Base-by-base conservation (phyloP, 2,888 invertebrate genomes). In the Sphecodes monilicornis region DNA sequence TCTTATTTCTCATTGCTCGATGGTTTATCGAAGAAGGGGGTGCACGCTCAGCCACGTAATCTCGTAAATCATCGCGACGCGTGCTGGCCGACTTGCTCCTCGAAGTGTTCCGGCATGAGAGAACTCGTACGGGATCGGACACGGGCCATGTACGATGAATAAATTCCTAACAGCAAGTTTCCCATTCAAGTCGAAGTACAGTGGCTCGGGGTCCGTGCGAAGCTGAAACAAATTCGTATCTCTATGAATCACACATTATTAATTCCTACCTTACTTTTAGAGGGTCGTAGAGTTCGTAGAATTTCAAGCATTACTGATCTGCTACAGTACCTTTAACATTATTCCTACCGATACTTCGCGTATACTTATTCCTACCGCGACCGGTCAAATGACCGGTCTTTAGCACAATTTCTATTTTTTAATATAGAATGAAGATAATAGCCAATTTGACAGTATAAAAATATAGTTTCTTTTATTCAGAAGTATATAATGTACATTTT, bases 51-150 rank as follows among this genome's bases (percentile, higher is more conserved):
- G 46, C 54, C 70, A 68, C 70, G 84, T 82, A 76, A 82, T 82
- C 77, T 84, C 84, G 70, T 84, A 84, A 82, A 82, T 84, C 84
- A 78, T 82, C 39, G 76, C 60, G 54, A 60, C 80, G 81, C 70
- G 76, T 81, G 43, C 74, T 76, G 71, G 76, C 72, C 41, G 41
- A 29, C 18, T 16, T 29, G 73, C 54, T 82, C 64, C 74, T 57
- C 73, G 29, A 74, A 70, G 26, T 64, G 78, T 78, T 74, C 60
- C n/a, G 41, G 29, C 64, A 13, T 54, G 66, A 39, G 16, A 50
- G 50, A 54, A 78, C 82, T 78, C 74, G 69, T 43, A 32, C 60
- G 41, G 18, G 32, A 29, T 32, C 64, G 41, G 41, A 46, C 73
- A 50, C 46, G 50, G 71, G 36, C n/a, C 71, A 43, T 16, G 18